Evolutionary conservation across 2,888 invertebrate genomes (phyloP), one percentile per base, ranked within the genome.

Genomic region (Lasioglossum leucozonium): DNA sequence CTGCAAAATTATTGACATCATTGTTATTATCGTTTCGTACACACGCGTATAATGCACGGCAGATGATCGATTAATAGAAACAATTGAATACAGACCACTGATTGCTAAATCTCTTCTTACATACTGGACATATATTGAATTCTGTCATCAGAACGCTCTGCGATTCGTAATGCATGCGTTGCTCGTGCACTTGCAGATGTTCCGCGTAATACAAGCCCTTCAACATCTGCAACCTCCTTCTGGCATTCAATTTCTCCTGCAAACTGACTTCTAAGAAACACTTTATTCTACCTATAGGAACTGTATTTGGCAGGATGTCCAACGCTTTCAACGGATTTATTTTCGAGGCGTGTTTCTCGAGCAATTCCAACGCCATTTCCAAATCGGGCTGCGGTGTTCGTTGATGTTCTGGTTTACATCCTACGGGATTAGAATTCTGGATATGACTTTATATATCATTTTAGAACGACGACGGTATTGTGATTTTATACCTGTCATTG

Each of bases 51-150:
- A 65, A 22, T 34, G 4, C 26, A 51, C 1, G 51, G 55, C 11
- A 4, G 42, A 51, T 51, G 8, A 51, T 34, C 2, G 51, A 18
- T 71, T 10, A 18, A n/a, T 22, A 26, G 13, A 42, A 42, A 10
- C 4, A 18, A 10, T 18, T 67, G 55, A 71, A 69, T 73, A 85
- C 81, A 13, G 93, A 97, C 97, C 97, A 98, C 95, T 98, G 98
- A 95, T 98, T 98, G 30, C 98, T 98, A 95, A 99, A 99, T 80
- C 98, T 96, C 94, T 99, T 99, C 94, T 97, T 98, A 95, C 99
- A 99, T 1, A 98, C 98, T 0, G 97, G 97, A 95, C 99, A 99
- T 79, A 98, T 97, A 93, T 98, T 98, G 91, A 97, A 97, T 90
- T 99, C 99, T 30, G 97, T 98, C 89, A 99, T 97, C 2, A 97